Evolutionary conservation across 1,140 invertebrate genomes (phyloP).

Genomic region (Ceratina japonica): DNA sequence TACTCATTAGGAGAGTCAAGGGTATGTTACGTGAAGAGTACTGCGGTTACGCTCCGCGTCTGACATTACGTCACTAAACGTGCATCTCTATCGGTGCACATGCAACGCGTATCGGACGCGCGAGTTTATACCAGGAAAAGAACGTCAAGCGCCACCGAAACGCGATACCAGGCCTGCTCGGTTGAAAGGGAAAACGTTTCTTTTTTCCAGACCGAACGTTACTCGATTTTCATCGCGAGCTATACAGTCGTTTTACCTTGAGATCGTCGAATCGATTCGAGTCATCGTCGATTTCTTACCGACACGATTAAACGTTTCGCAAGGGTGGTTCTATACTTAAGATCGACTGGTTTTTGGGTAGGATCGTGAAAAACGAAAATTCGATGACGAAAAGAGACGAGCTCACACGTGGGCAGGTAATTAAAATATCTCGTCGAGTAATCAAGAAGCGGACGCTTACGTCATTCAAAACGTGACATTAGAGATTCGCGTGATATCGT

Average conservation of each 20-base stretch:
- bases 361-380: no score
- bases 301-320: no score
- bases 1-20: constrained; percentile 76
- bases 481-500: no score
- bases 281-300: no score
- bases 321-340: no score
- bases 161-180: constrained; percentile 3
- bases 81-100: constrained; percentile 56
- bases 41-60: constrained; percentile 68
- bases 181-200: constrained; percentile 40
- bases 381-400: no score
- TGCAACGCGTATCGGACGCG: constrained; percentile 31
- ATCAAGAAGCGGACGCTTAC: no score
- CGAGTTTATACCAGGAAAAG: constrained; percentile 16
- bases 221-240: constrained; percentile 25
- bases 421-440: no score
- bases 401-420: no score
- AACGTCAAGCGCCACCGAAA: constrained; percentile 52
- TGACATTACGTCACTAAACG: constrained; percentile 64
- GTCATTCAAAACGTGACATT: no score
- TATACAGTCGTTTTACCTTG: background rate
- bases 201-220: constrained; percentile 14
- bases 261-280: no score
- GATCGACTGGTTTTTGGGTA: no score
- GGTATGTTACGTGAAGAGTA: constrained; percentile 75